A percentile compares a stretch with the other conserved stretches of the same genome.
phyloP scores from a whole-genome alignment of 2,113 vertebrate genomes.

The Oryzias woworae region DNA sequence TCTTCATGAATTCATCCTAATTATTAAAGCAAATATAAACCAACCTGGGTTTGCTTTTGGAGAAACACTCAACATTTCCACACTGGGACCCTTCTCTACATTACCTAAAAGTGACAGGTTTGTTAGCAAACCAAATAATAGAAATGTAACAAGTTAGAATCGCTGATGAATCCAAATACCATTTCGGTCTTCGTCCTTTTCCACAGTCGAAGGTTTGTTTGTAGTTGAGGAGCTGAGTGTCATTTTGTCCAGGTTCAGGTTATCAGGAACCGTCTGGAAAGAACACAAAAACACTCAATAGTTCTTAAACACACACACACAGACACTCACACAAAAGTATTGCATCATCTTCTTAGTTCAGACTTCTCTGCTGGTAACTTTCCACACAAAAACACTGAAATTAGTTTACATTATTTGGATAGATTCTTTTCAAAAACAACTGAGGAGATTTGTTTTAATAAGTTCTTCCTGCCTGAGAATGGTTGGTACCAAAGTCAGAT shows the following conservation, averaged over 20 bases:
- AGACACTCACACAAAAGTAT: not conserved
- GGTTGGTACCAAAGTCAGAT: too few relatives aligned
- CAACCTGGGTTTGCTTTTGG: conserved; percentile 84
- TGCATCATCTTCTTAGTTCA: too few relatives aligned
- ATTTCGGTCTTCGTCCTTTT: conserved; percentile 49
- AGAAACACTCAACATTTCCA: conserved; percentile 84
- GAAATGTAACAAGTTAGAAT: not conserved
- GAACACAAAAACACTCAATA: not conserved
- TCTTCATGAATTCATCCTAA: not conserved
- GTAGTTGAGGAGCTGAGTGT: conserved; percentile 34
- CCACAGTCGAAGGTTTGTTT: conserved; percentile 18
- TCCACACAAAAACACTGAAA: too few relatives aligned
- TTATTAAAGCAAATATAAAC: not conserved
- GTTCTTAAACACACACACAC: not conserved
- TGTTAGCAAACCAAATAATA: not conserved
- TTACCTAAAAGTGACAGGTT: conserved; percentile 68
- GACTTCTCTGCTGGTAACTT: too few relatives aligned
- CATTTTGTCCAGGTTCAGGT: conserved; percentile 51
- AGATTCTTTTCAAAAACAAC: too few relatives aligned
- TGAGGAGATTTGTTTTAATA: too few relatives aligned
- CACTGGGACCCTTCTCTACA: conserved; percentile 81
- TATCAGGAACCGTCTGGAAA: conserved; percentile 44
- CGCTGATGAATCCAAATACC: conserved; percentile 30
- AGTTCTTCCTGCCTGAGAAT: too few relatives aligned
- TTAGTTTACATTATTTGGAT: too few relatives aligned